Conservation (phyloP, 2,797 vertebrate genomes). For the Acestrorhynchus altus region DNA sequence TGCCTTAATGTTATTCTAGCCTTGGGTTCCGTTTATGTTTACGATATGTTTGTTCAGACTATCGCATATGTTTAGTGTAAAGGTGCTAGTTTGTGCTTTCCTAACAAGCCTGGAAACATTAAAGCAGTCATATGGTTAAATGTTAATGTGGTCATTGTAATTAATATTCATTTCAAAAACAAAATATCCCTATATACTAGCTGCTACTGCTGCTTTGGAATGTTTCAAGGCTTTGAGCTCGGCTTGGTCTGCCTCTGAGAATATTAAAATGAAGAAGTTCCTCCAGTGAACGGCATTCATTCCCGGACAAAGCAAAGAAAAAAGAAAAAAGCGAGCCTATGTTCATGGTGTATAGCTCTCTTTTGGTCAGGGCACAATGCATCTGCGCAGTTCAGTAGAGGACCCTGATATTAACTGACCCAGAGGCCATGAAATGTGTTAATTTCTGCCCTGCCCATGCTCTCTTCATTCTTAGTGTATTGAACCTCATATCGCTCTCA, state of each 20-base stretch:
- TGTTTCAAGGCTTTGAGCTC: too few relatives aligned
- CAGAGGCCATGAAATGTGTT: constrained; percentile 49
- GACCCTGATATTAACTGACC: constrained; percentile 49
- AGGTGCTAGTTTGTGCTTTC: too few relatives aligned
- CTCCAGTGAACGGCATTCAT: constrained; percentile 3
- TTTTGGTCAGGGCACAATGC: constrained; percentile 25
- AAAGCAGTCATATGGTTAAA: not conserved
- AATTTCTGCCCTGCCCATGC: constrained; percentile 27
- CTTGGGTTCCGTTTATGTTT: not conserved
- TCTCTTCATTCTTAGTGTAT: constrained; percentile 23
- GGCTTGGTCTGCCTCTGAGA: not conserved
- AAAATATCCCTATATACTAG: not conserved
- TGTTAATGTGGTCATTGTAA: not conserved
- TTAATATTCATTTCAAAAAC: constrained; percentile 13
- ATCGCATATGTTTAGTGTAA: not conserved
- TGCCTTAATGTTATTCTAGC: too few relatives aligned
- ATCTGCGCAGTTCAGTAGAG: constrained; percentile 13
- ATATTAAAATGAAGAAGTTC: constrained; percentile 5
- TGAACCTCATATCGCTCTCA: constrained; percentile 39
- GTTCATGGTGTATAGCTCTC: constrained; percentile 24
- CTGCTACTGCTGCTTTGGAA: not conserved
- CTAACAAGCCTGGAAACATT: not conserved
- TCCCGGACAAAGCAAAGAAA: constrained; percentile 7
- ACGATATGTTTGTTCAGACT: not conserved
- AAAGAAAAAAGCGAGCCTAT: not conserved